These are phyloP conservation scores for Sinonovacula constricta DNA, from an alignment of 1,140 invertebrate genomes.

Conservation along the genomic window DNA sequence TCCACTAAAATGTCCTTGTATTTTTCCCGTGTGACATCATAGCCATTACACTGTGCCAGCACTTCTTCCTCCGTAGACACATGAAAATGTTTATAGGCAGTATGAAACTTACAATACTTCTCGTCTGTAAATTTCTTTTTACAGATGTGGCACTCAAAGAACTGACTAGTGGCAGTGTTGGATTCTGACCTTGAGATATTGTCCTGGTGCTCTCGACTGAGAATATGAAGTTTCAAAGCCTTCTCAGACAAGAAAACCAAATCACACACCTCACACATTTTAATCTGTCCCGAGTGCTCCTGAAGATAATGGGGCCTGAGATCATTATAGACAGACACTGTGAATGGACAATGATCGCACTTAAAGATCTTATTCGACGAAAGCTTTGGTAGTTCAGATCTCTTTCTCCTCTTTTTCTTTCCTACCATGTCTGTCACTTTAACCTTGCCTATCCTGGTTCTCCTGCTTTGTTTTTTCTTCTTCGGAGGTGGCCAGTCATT, in stretches of 20 bases:
- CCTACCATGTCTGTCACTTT: no score
- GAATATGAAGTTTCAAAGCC: slow-evolving; percentile 66
- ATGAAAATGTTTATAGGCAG: slow-evolving; percentile 69
- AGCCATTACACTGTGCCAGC: slow-evolving; percentile 55
- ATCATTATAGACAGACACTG: slow-evolving; percentile 60
- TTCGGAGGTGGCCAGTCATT: background rate
- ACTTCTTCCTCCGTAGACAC: slow-evolving; percentile 65
- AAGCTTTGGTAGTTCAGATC: background rate
- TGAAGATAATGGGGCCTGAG: slow-evolving; percentile 70
- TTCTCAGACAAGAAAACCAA: slow-evolving; percentile 69
- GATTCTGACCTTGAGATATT: slow-evolving; percentile 56
- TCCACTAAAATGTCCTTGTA: slow-evolving; percentile 63
- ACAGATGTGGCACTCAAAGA: slow-evolving; percentile 66
- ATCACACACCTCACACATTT: slow-evolving; percentile 68
- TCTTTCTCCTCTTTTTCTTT: background rate
- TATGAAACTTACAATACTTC: slow-evolving; percentile 68
- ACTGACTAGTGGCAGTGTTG: slow-evolving; percentile 45
- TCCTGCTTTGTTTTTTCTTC: background rate
- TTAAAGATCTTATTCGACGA: slow-evolving; percentile 53
- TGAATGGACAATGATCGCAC: slow-evolving; percentile 72
- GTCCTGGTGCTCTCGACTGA: slow-evolving; percentile 62
- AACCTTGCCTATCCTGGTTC: background rate
- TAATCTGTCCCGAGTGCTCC: slow-evolving; percentile 66
- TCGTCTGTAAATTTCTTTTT: slow-evolving; percentile 69
- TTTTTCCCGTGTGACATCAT: slow-evolving; percentile 61